Conservation (phyloP, 2,797 vertebrate genomes). For the Premnoplex brunnescens region DNA sequence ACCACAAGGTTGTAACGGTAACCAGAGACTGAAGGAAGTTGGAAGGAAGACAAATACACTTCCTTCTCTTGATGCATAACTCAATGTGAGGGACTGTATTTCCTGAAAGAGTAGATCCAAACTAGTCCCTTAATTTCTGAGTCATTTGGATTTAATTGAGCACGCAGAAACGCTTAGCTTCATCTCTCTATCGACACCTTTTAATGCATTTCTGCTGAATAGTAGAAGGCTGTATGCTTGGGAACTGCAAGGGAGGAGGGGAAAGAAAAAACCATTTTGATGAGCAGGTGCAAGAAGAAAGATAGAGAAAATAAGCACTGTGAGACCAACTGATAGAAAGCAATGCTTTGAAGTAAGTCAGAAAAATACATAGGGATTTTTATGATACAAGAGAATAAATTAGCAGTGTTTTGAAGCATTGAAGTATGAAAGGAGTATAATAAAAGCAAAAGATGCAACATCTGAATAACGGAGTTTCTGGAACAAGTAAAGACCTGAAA, state of each 20-base stretch:
- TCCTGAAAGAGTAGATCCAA: background rate
- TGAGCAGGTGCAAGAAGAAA: slow-evolving; percentile 45
- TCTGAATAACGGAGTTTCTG: background rate
- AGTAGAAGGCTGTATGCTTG: slow-evolving; percentile 7
- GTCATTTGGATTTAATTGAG: slow-evolving; percentile 11
- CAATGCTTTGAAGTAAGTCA: slow-evolving; percentile 34
- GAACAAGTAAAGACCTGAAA: background rate
- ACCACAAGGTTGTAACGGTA: background rate
- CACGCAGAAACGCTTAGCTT: background rate
- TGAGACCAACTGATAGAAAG: slow-evolving; percentile 13
- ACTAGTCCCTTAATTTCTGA: background rate
- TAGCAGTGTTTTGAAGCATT: slow-evolving; percentile 27
- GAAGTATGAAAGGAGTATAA: slow-evolving; percentile 18
- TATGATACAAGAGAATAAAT: slow-evolving; percentile 44
- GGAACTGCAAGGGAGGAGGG: background rate
- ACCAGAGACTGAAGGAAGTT: background rate
- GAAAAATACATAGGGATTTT: slow-evolving; percentile 20
- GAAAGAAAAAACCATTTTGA: slow-evolving; percentile 9
- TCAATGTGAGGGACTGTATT: background rate
- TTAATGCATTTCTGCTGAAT: background rate
- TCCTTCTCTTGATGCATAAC: background rate
- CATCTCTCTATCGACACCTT: background rate
- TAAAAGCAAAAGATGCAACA: background rate
- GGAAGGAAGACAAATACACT: background rate
- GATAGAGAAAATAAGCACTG: slow-evolving; percentile 15